A percentile compares a stretch with the other conserved stretches of the same genome.
Conservation (phyloP, 2,888 invertebrate species). For the Lepidocyrtoides sp. region DNA sequence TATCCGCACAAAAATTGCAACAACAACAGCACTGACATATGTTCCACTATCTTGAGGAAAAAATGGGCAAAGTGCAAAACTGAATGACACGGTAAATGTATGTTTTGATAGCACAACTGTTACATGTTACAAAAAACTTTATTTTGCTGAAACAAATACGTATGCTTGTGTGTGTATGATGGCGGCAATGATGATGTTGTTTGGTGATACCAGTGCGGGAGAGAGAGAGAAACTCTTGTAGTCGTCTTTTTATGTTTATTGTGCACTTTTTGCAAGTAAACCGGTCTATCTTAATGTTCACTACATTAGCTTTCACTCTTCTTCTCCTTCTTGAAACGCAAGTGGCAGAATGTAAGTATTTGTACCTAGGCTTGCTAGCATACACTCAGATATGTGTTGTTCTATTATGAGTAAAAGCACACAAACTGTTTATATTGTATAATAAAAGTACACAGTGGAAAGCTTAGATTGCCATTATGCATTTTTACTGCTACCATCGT, state of each 20-base stretch:
- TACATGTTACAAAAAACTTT: not conserved
- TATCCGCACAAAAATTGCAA: slow-evolving; percentile 17
- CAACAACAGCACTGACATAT: slow-evolving; percentile 65
- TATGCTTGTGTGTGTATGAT: not conserved
- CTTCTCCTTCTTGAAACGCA: slow-evolving; percentile 2
- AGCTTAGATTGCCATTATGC: slow-evolving; percentile 39
- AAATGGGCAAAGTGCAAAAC: slow-evolving; percentile 72
- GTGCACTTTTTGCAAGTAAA: slow-evolving; percentile 43
- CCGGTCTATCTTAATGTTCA: slow-evolving; percentile 58
- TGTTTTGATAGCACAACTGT: not conserved
- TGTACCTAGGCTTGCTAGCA: not conserved
- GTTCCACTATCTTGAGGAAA: slow-evolving; percentile 11
- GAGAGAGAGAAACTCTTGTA: slow-evolving; percentile 12
- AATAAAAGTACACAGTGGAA: slow-evolving; percentile 39
- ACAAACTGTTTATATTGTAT: slow-evolving; percentile 28
- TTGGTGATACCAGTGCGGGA: not conserved
- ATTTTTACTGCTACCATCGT: slow-evolving; percentile 48
- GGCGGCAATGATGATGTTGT: slow-evolving; percentile 22
- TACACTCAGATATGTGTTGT: not conserved
- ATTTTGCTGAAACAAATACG: not conserved
- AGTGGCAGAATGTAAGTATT: not conserved
- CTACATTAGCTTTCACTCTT: slow-evolving; percentile 61
- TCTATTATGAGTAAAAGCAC: not conserved
- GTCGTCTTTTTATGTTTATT: slow-evolving; percentile 51
- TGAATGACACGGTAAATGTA: not conserved